Base-by-base conservation (phyloP, 2,113 vertebrate genomes). In the Lepus europaeus region DNA sequence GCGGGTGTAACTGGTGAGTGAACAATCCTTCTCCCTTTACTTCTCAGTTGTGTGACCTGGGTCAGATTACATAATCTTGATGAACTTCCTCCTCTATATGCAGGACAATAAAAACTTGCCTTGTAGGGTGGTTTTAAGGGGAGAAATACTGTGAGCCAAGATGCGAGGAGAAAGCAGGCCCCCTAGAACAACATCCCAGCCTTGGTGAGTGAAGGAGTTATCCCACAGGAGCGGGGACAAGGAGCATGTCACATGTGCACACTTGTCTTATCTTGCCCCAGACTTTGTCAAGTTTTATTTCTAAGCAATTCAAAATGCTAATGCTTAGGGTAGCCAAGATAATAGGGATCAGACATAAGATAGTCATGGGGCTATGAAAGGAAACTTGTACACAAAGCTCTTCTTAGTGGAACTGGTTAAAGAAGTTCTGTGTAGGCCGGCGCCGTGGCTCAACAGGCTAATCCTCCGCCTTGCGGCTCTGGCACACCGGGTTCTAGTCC, bases 361-460 rank as follows among this genome's bases (percentile, higher is more conserved):
- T 66, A 68, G 61, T 94, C 29, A 85, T 13, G 17, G 5, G 51
- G 16, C 31, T 73, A 22, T 84, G 19, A 66, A 77, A 88, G 78
- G 39, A 90, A 77, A 22, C 51, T 61, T 88, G 29, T 23, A 69
- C 23, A 91, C n/a, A 89, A 90, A 92, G 56, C 19, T 56, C 23
- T 70, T 80, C 59, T 83, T 64, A 63, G n/a, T 88, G 63, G 88
- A 96, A 74, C 39, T 59, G 19, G 49, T 95, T 89, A 91, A 95
- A 63, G 68, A 92, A 93, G 36, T 83, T 76, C 33, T 81, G 5
- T 11, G 45, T 4, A 49, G 31, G n/a, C n/a, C n/a, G n/a, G n/a
- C n/a, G n/a, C n/a, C n/a, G n/a, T n/a, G n/a, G n/a, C n/a, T n/a
- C n/a, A n/a, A n/a, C n/a, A n/a, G n/a, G n/a, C n/a, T n/a, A n/a